A percentile compares a stretch with the other conserved stretches of the same genome.
Conservation (phyloP, 2,113 vertebrate species). For the Plecturocebus donacophilus region DNA sequence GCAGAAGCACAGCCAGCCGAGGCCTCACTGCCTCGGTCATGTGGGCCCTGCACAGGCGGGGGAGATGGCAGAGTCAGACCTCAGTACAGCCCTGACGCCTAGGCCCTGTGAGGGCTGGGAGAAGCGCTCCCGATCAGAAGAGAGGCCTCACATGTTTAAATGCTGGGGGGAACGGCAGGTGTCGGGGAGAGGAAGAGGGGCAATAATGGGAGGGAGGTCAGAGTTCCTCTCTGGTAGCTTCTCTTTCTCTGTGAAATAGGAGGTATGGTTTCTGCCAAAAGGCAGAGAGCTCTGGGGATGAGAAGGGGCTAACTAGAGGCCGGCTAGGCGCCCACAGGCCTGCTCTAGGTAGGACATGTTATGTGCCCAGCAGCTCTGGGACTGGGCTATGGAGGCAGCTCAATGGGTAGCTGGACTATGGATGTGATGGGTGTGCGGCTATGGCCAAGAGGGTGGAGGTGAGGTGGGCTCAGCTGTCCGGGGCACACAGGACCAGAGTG, state of each 20-base stretch:
- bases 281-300: not conserved
- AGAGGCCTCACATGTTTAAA: not conserved
- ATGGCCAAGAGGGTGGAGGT: not conserved
- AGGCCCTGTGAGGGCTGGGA: not conserved
- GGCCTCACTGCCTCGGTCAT: not conserved
- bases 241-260: not conserved
- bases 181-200: not conserved
- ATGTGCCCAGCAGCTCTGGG: not conserved
- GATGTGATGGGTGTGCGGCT: not conserved
- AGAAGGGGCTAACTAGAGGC: too few relatives aligned
- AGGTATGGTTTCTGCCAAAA: not conserved
- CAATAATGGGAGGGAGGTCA: fast-evolving
- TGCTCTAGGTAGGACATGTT: too few relatives aligned
- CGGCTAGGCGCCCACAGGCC: not conserved
- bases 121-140: not conserved
- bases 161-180: not conserved
- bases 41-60: not conserved
- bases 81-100: not conserved
- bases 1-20: not conserved
- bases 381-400: fast-evolving
- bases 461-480: not conserved
- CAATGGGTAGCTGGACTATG: fast-evolving
- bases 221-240: not conserved
- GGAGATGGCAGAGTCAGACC: not conserved
- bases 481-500: not conserved